These are phyloP conservation scores for Catharus fuscescens DNA, from an alignment of 2,113 vertebrate species.

Conservation along the genomic window DNA sequence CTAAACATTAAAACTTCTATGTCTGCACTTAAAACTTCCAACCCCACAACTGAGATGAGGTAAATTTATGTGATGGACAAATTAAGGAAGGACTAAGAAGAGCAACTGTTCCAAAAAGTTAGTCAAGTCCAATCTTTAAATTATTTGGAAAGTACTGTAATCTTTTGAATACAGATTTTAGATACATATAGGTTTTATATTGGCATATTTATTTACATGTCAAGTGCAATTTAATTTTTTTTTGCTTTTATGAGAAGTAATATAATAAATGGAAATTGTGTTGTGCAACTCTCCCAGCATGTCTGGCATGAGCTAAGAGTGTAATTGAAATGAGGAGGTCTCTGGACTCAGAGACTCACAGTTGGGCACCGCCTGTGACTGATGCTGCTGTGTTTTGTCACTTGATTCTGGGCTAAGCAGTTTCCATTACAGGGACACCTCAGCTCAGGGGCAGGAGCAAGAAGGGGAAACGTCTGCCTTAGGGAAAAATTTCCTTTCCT, in stretches of 20 bases:
- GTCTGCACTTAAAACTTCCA: neutral
- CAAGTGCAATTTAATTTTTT: neutral
- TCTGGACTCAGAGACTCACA: neutral
- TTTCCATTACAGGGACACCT: neutral
- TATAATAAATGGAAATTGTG: neutral
- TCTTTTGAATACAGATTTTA: neutral
- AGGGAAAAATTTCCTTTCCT: neutral
- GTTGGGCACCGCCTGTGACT: neutral
- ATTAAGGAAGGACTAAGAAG: neutral
- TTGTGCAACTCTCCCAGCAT: neutral
- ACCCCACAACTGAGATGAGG: neutral
- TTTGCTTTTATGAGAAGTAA: neutral
- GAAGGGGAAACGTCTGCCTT: neutral
- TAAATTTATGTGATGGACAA: neutral
- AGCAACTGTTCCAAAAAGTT: neutral
- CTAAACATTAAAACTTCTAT: neutral
- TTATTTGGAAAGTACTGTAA: neutral
- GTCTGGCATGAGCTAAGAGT: neutral
- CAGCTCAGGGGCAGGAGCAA: neutral
- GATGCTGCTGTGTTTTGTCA: neutral
- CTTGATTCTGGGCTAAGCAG: neutral
- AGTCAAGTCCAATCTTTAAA: neutral
- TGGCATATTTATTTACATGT: neutral
- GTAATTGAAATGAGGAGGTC: neutral
- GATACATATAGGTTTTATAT: neutral